phyloP scores from a whole-genome alignment of 2,888 invertebrate genomes.

The Phalera bucephala region DNA sequence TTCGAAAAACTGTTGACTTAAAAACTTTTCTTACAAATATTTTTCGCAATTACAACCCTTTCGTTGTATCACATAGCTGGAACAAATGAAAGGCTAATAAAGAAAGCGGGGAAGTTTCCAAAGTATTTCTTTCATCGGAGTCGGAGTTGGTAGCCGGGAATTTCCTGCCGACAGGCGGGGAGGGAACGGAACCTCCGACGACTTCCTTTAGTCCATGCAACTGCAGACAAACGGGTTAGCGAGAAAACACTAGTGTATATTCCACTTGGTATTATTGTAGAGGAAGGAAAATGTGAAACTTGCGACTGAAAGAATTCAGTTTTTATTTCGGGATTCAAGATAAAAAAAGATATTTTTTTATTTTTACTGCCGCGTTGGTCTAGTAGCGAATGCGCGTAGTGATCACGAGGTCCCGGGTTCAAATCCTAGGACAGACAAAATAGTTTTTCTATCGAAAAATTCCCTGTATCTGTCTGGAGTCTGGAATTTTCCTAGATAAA shows the following conservation, averaged over 20 bases:
- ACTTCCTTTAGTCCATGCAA: conserved; percentile 57
- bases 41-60: conserved; percentile 30
- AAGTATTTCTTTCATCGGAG: conserved; percentile 71
- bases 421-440: too few relatives aligned
- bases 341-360: too few relatives aligned
- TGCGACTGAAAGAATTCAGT: too few relatives aligned
- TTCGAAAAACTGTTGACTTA: too few relatives aligned
- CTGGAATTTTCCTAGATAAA: too few relatives aligned
- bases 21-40: not conserved
- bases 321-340: too few relatives aligned
- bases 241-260: not conserved
- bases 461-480: too few relatives aligned
- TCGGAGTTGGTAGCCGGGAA: conserved; percentile 54
- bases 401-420: too few relatives aligned
- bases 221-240: conserved; percentile 40
- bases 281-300: too few relatives aligned
- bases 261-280: not conserved
- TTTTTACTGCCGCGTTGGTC: too few relatives aligned
- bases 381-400: too few relatives aligned
- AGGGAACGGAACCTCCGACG: conserved; percentile 58
- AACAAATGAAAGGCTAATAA: conserved; percentile 60
- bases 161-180: conserved; percentile 51
- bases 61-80: conserved; percentile 31
- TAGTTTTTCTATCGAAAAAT: too few relatives aligned
- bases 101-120: conserved; percentile 44